Evolutionary conservation across 2,113 vertebrate genomes (phyloP), one percentile per base, ranked within the genome.

Genomic region (Anolis sagrei): DNA sequence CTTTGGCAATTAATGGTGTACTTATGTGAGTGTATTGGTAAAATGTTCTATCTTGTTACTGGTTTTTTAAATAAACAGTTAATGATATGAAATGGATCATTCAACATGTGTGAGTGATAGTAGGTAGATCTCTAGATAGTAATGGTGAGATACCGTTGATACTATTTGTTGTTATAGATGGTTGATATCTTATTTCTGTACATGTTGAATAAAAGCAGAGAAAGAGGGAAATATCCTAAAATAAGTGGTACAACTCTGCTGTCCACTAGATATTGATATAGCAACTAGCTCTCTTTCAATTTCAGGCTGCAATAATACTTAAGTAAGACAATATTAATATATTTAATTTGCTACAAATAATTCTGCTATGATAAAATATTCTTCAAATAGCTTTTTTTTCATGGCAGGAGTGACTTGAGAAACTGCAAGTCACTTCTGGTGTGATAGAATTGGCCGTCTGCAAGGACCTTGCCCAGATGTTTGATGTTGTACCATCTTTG

Each of bases 271-370:
- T 54, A 7, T 19, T 18, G 58, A 75, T 83, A 1, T 81, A n/a
- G 44, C 25, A 16, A 7, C 27, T 51, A 88, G 62, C 25, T 14
- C 70, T 7, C 1, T 7, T 3, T 81, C 25, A 76, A 48, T 25
- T 39, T 70, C 75, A 81, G 51, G 86, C 90, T 2, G 29, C 5
- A 49, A 80, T 51, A 3, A 80, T 92, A 88, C 21, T 87, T 68
- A 75, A 29, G 23, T 62, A 1, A 54, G 54, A 14, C 61, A 58
- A 44, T 70, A 81, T 25, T 69, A 39, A 86, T 73, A 34, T 10
- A 73, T 79, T 86, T 79, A 81, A 86, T 80, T 79, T 81, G 6
- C 23, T n/a, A 11, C 70, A 68, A 89, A 83, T 70, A 25, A 5
- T 72, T 89, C 88, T 83, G 49, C 34, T 88, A 49, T 74, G 36